Evolutionary conservation across 2,888 invertebrate species (phyloP).

Genomic region (Psococerastis gibbosa): DNA sequence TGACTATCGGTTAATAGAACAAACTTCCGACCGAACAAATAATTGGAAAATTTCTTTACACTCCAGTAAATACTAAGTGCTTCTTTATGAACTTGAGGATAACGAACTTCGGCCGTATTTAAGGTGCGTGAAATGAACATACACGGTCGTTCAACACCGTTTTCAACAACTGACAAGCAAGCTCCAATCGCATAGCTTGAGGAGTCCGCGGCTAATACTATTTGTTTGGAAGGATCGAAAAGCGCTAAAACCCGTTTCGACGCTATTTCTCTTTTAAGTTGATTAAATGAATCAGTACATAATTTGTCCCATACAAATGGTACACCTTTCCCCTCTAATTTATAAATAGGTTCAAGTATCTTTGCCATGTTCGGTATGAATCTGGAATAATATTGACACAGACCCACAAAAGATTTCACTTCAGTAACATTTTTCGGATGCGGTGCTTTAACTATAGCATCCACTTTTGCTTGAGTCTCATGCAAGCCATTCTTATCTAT

Average conservation of each 20-base stretch:
- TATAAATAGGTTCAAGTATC: slow-evolving; percentile 18
- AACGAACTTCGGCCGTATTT: slow-evolving; percentile 11
- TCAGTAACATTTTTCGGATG: slow-evolving; percentile 12
- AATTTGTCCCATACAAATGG: not conserved
- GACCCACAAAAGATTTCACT: slow-evolving; percentile 15
- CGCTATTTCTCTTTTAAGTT: slow-evolving; percentile 9
- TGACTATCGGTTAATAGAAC: slow-evolving; percentile 11
- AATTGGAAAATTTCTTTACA: slow-evolving; percentile 12
- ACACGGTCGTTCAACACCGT: slow-evolving; percentile 3
- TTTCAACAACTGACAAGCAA: slow-evolving; percentile 2
- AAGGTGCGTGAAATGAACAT: slow-evolving; percentile 13
- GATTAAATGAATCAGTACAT: slow-evolving; percentile 8
- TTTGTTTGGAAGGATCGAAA: slow-evolving; percentile 2
- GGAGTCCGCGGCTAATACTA: slow-evolving; percentile 8
- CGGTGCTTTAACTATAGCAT: slow-evolving; percentile 12
- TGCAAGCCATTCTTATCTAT: slow-evolving; percentile 13
- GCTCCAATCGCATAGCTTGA: slow-evolving; percentile 6
- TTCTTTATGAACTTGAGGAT: slow-evolving; percentile 16
- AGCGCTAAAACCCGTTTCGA: slow-evolving; percentile 8
- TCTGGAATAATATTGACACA: slow-evolving; percentile 19
- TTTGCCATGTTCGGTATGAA: slow-evolving; percentile 18
- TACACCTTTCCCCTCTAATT: slow-evolving; percentile 12
- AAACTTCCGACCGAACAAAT: slow-evolving; percentile 9
- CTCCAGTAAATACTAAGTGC: slow-evolving; percentile 13
- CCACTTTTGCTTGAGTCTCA: slow-evolving; percentile 12